Percentiles rank a stretch among this genome's conserved stretches.
phyloP scores from a whole-genome alignment of 2,888 invertebrate species.

The Hyppa rectilinea region DNA sequence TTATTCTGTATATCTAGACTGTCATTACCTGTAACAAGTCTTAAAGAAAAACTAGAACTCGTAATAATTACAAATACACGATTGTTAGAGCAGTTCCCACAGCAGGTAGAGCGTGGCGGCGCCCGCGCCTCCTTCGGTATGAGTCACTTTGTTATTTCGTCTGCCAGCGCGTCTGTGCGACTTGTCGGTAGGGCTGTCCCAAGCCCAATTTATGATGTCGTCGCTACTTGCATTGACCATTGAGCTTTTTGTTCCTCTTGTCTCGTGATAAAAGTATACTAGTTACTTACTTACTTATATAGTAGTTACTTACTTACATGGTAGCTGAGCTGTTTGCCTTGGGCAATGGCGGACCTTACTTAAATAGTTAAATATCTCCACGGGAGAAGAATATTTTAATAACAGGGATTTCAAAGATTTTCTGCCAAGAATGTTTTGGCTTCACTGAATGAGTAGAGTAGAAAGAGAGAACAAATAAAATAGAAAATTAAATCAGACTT shows the following conservation, averaged over 20 bases:
- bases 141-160: conserved; percentile 58
- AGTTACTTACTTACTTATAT: no score
- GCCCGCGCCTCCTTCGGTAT: conserved; percentile 39
- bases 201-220: not conserved
- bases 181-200: conserved; percentile 42
- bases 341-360: no score
- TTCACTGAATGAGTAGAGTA: conserved; percentile 13
- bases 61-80: conserved; percentile 26
- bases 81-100: conserved; percentile 58
- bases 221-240: not conserved
- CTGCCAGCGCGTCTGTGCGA: conserved; percentile 49
- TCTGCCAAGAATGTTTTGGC: not conserved
- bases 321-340: not conserved
- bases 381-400: not conserved
- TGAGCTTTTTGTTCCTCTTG: not conserved
- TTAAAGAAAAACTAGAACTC: conserved; percentile 26
- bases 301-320: no score
- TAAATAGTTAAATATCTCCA: not conserved
- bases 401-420: not conserved
- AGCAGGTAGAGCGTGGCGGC: conserved; percentile 64
- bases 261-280: no score
- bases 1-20: not conserved
- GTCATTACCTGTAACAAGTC: conserved; percentile 21
- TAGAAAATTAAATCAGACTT: conserved; percentile 30
- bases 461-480: conserved; percentile 16